Conservation (phyloP, 2,888 invertebrate genomes). For the Linnaemya tessellans region DNA sequence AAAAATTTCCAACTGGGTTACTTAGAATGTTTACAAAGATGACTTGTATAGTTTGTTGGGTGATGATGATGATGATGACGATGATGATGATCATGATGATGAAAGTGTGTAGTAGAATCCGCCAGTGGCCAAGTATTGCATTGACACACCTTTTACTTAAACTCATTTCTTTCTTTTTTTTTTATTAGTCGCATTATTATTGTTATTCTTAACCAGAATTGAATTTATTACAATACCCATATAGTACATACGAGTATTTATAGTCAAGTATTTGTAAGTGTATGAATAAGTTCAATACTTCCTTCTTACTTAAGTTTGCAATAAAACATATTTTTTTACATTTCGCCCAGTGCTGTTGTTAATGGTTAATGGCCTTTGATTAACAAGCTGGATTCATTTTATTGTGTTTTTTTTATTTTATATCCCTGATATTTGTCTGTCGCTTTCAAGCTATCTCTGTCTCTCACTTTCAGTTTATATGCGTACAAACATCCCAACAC, state of each 20-base stretch:
- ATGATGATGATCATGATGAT: slow-evolving; percentile 35
- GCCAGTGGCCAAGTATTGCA: slow-evolving; percentile 50
- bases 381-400: slow-evolving; percentile 66
- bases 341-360: slow-evolving; percentile 53
- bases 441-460: not conserved
- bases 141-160: slow-evolving; percentile 69
- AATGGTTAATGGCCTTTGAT: slow-evolving; percentile 73
- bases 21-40: slow-evolving; percentile 7
- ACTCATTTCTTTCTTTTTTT: slow-evolving; percentile 51
- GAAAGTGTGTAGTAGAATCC: slow-evolving; percentile 47
- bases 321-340: slow-evolving; percentile 5
- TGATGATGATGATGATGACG: slow-evolving; percentile 38
- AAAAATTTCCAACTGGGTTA: slow-evolving; percentile 25
- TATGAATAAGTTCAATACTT: slow-evolving; percentile 61
- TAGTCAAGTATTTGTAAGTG: not conserved
- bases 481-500: not conserved
- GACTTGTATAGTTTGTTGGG: slow-evolving; percentile 17
- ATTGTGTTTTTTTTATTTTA: slow-evolving; percentile 43
- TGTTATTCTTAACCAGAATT: slow-evolving; percentile 68
- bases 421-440: slow-evolving; percentile 23
- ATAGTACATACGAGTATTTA: not conserved
- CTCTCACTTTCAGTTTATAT: not conserved
- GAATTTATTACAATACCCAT: slow-evolving; percentile 53
- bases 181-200: slow-evolving; percentile 60
- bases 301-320: slow-evolving; percentile 56